These are phyloP conservation scores for Cynopterus sphinx DNA, from an alignment of 2,797 vertebrate genomes.

Conservation along the genomic window DNA sequence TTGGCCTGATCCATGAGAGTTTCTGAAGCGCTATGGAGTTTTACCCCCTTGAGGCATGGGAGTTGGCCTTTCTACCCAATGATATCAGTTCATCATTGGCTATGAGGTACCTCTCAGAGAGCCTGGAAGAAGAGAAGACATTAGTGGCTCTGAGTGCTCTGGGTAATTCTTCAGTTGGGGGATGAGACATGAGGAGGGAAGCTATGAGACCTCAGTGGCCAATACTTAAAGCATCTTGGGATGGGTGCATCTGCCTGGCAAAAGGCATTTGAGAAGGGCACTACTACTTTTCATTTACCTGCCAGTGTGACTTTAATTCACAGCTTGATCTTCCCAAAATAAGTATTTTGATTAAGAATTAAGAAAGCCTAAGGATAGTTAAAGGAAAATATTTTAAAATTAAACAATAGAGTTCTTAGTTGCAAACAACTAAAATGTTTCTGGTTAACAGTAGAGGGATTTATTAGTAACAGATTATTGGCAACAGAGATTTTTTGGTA, in stretches of 20 bases:
- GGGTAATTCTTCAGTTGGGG: not conserved
- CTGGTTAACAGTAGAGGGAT: not conserved
- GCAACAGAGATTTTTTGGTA: not conserved
- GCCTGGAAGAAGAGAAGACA: not conserved
- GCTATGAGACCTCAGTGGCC: not conserved
- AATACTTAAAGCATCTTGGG: not conserved
- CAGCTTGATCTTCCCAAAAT: not conserved
- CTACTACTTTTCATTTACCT: not conserved
- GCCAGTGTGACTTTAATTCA: not conserved
- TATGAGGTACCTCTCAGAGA: not conserved
- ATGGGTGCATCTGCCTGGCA: not conserved
- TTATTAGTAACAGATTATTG: not conserved
- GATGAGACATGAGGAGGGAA: not conserved
- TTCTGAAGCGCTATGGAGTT: not conserved
- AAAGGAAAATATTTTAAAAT: not conserved
- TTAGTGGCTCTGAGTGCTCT: not conserved
- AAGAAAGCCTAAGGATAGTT: not conserved
- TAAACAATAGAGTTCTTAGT: not conserved
- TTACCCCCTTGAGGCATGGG: not conserved
- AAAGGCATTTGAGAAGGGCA: not conserved
- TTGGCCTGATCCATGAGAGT: not conserved
- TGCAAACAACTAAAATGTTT: conserved; percentile 24
- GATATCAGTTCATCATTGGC: not conserved
- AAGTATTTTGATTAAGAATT: conserved; percentile 36
- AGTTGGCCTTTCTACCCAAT: not conserved